Evolutionary conservation across 2,113 vertebrate species (phyloP), one percentile per base, ranked within the genome.

Genomic region (Microcebus ravelobensis): DNA sequence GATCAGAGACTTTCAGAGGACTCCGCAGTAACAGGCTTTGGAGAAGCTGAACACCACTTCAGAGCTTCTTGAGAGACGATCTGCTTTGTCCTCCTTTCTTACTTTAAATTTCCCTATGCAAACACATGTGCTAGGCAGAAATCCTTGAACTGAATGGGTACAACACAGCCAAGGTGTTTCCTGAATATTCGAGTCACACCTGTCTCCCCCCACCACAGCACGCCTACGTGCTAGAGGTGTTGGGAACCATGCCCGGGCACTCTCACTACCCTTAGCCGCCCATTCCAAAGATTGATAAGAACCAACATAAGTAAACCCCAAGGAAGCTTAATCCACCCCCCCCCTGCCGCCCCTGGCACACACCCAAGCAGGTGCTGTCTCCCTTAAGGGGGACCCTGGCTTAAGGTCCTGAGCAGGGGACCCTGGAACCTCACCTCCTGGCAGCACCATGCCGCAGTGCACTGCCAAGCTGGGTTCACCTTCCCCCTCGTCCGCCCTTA

Each of bases 361-460:
- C 2, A 8, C 31, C n/a, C 14, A n/a, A 48, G 84, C 0, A 0
- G 8, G 13, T 0, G 15, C 52, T n/a, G 31, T 5, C 7, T 77
- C 18, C 29, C 36, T 52, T 27, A 50, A 59, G 68, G 8, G n/a
- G 67, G 39, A n/a, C 3, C 50, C 68, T 63, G 12, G 57, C 4
- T 61, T 80, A 21, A 42, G 34, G 74, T 18, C 84, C 79, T 79
- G 1, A 68, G 71, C 76, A 88, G 80, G 48, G n/a, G n/a, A 7
- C 42, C 8, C 85, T 4, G 36, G 82, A 36, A 70, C 48, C 50
- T 57, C 12, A 1, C 57, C 42, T 4, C 31, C 94, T 80, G 39
- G 48, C 50, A 71, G 57, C 3, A 0, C 85, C 55, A 59, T 27
- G 1, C 18, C n/a, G 20, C 5, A 29, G 80, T 21, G 29, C 12